Percentiles rank a stretch among this genome's conserved stretches.
phyloP scores from a whole-genome alignment of 1,140 invertebrate genomes.

The Magallana gigas region DNA sequence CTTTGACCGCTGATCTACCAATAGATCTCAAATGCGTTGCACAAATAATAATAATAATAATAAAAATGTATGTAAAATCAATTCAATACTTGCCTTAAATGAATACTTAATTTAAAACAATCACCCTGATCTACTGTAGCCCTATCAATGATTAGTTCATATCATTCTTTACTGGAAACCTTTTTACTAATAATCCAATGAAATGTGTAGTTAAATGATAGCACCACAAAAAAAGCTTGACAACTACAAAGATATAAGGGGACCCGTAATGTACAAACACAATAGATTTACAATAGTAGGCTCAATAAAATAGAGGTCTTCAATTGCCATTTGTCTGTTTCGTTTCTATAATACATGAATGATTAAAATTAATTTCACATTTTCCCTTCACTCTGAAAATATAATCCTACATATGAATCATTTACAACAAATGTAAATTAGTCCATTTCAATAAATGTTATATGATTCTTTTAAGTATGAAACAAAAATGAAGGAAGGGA shows the following conservation, averaged over 20 bases:
- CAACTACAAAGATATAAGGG: conserved; percentile 37
- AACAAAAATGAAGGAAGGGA: conserved; percentile 3
- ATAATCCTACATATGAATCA: conserved; percentile 9
- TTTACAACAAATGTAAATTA: conserved; percentile 33
- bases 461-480: not conserved
- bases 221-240: conserved; percentile 37
- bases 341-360: not conserved
- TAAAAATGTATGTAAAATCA: not conserved
- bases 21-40: conserved; percentile 35
- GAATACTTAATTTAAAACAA: conserved; percentile 13
- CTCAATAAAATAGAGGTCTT: conserved; percentile 31
- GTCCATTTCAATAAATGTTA: not conserved
- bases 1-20: conserved; percentile 28
- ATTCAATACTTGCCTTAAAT: conserved; percentile 4
- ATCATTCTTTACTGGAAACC: not conserved
- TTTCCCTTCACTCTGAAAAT: conserved; percentile 34
- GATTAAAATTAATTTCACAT: not conserved
- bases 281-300: conserved; percentile 32
- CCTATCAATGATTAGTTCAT: not conserved
- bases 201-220: conserved; percentile 37
- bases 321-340: conserved; percentile 34
- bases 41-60: conserved; percentile 1
- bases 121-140: not conserved
- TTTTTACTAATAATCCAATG: conserved; percentile 2
- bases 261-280: conserved; percentile 37